phyloP scores from a whole-genome alignment of 2,113 vertebrate genomes.

The Hipposideros armiger region DNA sequence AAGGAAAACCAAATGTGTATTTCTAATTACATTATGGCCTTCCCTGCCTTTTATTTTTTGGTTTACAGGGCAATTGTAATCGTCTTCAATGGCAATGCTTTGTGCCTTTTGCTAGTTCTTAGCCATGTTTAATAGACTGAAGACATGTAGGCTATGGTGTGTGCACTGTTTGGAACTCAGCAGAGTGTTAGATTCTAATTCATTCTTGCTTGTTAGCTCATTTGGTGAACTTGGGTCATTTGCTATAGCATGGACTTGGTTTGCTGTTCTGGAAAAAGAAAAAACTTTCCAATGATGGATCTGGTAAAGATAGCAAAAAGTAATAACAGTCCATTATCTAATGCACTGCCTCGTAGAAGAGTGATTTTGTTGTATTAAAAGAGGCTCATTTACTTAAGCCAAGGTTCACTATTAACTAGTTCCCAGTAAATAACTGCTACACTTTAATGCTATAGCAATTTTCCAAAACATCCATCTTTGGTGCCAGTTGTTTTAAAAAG shows the following conservation, averaged over 20 bases:
- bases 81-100: background rate
- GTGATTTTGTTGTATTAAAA: slow-evolving; percentile 38
- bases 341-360: background rate
- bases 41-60: background rate
- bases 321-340: background rate
- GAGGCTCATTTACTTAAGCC: background rate
- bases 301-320: slow-evolving; percentile 22
- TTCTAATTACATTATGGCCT: background rate
- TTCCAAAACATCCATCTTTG: background rate
- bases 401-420: background rate
- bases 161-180: background rate
- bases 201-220: slow-evolving; percentile 36
- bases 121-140: slow-evolving; percentile 28
- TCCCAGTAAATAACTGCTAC: background rate
- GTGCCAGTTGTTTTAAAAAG: background rate
- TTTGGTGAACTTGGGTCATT: slow-evolving; percentile 21
- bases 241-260: slow-evolving; percentile 8
- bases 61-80: slow-evolving; percentile 12
- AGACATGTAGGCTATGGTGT: background rate
- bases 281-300: slow-evolving; percentile 30
- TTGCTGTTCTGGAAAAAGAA: slow-evolving; percentile 51
- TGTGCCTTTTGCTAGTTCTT: slow-evolving; percentile 34
- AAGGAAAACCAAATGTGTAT: background rate
- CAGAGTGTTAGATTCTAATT: slow-evolving; percentile 33
- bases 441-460: background rate